A percentile compares a stretch with the other conserved stretches of the same genome.
Evolutionary conservation across 2,113 vertebrate species (phyloP).

Genomic region (Triplophysa tibetana): DNA sequence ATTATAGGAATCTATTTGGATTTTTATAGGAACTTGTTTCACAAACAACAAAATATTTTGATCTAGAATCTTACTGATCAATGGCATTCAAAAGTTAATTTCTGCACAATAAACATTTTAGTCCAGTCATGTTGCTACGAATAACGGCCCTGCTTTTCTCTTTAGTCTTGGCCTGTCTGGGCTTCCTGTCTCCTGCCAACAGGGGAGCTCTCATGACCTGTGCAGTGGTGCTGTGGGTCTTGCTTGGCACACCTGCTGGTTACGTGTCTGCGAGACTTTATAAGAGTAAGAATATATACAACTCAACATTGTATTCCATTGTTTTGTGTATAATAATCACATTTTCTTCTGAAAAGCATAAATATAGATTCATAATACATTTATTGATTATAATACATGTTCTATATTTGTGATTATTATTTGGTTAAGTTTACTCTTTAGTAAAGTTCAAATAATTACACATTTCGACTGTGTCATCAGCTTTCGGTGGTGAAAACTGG

Average conservation of each 20-base stretch:
- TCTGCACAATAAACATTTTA: no score
- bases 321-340: no score
- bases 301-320: no score
- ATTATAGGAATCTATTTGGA: no score
- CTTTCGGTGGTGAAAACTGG: constrained; percentile 98
- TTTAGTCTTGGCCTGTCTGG: constrained; percentile 94
- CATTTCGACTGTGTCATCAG: constrained; percentile 70
- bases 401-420: no score
- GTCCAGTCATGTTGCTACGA: background rate
- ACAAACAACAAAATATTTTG: no score
- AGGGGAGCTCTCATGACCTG: constrained; percentile 97
- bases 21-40: no score
- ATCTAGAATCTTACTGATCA: no score
- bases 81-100: no score
- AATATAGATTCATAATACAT: no score
- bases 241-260: constrained; percentile 94
- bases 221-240: constrained; percentile 95
- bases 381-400: no score
- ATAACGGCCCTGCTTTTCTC: constrained; percentile 17
- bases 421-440: background rate
- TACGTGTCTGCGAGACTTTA: constrained; percentile 89
- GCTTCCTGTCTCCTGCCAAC: constrained; percentile 97
- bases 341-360: background rate
- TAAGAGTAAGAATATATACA: constrained; percentile 70
- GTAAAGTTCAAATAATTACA: background rate